Conservation (phyloP, 2,113 vertebrate species). For the Tupaia chinensis region DNA sequence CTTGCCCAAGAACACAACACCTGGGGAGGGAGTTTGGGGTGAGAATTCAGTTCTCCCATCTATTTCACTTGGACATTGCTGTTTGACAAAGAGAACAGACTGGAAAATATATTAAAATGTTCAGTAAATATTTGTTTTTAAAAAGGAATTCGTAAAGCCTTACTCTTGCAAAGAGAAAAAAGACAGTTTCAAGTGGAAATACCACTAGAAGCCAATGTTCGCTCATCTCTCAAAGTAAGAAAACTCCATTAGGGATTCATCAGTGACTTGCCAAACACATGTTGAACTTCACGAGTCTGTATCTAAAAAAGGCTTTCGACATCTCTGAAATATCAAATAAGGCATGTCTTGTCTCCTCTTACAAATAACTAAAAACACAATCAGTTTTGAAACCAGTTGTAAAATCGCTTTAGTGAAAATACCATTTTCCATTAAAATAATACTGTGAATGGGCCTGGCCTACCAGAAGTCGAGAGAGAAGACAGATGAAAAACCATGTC, state of each 20-base stretch:
- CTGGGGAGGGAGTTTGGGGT: rapidly evolving
- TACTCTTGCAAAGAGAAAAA: neutral
- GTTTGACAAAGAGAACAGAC: neutral
- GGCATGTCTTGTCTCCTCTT: neutral
- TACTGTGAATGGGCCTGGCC: neutral
- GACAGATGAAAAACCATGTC: neutral
- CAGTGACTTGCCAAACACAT: neutral
- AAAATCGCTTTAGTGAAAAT: constrained; percentile 40
- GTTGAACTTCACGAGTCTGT: neutral
- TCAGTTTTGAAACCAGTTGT: neutral
- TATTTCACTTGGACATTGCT: neutral
- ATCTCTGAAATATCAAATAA: neutral
- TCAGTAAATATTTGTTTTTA: neutral
- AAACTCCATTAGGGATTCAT: neutral
- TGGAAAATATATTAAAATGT: neutral
- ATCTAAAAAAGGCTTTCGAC: neutral
- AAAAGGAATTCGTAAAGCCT: constrained; percentile 7
- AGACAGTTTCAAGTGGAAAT: neutral
- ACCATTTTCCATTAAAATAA: neutral
- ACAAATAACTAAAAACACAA: constrained; percentile 32
- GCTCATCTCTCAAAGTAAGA: neutral
- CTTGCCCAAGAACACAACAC: neutral
- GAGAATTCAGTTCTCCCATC: neutral
- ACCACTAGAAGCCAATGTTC: neutral
- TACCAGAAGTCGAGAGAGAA: constrained; percentile 31